A percentile compares a stretch with the other conserved stretches of the same genome.
Evolutionary conservation across 2,888 invertebrate species (phyloP).

Genomic region (Molanna angustata): DNA sequence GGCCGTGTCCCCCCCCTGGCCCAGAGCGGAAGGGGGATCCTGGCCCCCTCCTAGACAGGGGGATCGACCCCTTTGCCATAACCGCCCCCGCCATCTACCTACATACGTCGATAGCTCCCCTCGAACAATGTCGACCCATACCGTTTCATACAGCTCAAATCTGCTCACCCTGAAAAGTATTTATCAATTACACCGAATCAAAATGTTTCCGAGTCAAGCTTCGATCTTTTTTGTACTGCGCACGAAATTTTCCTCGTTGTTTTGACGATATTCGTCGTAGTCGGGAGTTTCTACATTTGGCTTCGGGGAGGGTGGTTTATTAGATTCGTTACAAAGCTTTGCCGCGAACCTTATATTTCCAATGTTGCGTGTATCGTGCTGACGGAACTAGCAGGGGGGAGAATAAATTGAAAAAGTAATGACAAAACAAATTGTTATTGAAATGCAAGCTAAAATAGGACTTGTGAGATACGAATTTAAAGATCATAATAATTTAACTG

Average conservation of each 20-base stretch:
- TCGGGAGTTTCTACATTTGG: neutral
- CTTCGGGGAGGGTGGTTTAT: conserved; percentile 17
- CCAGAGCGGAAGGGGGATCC: conserved; percentile 32
- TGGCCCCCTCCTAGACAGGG: conserved; percentile 12
- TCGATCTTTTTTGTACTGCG: no score
- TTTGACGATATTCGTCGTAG: neutral
- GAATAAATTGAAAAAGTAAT: conserved; percentile 17
- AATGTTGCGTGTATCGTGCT: conserved; percentile 9
- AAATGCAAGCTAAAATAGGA: conserved; percentile 5
- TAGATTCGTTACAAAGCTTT: conserved; percentile 24
- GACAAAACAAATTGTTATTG: conserved; percentile 8
- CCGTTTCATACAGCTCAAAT: no score
- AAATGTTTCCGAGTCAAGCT: no score
- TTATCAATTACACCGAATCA: no score
- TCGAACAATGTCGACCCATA: no score
- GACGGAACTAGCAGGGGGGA: conserved; percentile 4
- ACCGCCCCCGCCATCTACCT: conserved; percentile 18
- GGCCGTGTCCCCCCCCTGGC: conserved; percentile 24
- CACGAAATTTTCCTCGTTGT: neutral
- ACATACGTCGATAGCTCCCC: no score
- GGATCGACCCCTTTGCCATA: conserved; percentile 12
- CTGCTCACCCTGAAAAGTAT: no score
- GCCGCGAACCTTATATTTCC: conserved; percentile 6
- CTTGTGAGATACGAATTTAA: neutral
- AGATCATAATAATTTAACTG: neutral